phyloP scores from a whole-genome alignment of 2,797 vertebrate species.

The Pangasius macronema region DNA sequence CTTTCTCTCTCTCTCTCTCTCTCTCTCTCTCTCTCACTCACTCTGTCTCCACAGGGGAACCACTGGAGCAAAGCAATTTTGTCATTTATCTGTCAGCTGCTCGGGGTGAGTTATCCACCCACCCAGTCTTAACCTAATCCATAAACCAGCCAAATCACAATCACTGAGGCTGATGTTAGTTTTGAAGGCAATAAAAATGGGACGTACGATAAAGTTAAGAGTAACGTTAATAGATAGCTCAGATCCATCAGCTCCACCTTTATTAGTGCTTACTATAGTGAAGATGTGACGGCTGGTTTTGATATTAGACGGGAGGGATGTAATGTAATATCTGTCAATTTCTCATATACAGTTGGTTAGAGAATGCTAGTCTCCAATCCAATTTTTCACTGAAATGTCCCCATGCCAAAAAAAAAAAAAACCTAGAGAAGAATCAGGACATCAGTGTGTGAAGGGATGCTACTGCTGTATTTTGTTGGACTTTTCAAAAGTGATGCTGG shows the following conservation, averaged over 20 bases:
- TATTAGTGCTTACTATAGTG: background rate
- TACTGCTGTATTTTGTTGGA: background rate
- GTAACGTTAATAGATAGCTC: background rate
- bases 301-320: background rate
- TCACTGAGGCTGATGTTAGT: background rate
- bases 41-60: background rate
- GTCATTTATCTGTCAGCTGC: constrained; percentile 12
- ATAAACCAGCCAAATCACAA: background rate
- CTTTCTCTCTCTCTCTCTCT: background rate
- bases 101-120: background rate
- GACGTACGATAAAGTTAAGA: background rate
- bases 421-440: background rate
- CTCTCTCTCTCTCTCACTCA: background rate
- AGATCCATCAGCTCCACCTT: background rate
- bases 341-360: background rate
- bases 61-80: constrained; percentile 13
- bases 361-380: background rate
- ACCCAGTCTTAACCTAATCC: constrained; percentile 3
- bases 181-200: background rate
- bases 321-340: background rate
- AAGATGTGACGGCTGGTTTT: background rate
- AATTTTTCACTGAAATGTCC: background rate
- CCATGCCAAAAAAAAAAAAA: background rate
- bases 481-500: background rate
- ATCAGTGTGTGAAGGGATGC: background rate